phyloP scores from a whole-genome alignment of 2,113 vertebrate genomes.

The Calidris pygmaea region DNA sequence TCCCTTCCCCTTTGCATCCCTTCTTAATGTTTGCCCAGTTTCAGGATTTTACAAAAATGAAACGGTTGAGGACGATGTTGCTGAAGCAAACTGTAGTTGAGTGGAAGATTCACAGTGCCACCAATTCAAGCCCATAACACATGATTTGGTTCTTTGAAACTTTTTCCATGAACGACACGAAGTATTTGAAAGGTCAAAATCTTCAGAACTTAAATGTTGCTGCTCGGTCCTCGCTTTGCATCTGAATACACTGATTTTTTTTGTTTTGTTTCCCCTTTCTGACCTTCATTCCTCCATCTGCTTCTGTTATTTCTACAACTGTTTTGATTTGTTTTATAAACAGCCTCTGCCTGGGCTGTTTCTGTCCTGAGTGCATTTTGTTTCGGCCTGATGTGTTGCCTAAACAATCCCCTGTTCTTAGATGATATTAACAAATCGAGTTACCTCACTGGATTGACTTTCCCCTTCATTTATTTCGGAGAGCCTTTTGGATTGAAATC shows the following conservation, averaged over 20 bases:
- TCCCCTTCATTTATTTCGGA: conserved; percentile 41
- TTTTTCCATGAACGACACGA: background rate
- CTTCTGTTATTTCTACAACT: background rate
- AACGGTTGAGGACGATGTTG: background rate
- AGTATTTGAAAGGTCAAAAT: background rate
- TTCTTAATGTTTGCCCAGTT: background rate
- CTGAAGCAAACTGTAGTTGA: background rate
- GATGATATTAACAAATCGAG: conserved; percentile 53
- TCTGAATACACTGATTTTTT: background rate
- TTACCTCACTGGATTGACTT: conserved; percentile 54
- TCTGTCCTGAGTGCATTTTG: conserved; percentile 15
- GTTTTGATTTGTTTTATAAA: conserved; percentile 33
- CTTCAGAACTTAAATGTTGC: background rate
- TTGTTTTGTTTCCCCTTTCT: background rate
- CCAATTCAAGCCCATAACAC: background rate
- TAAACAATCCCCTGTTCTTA: conserved; percentile 40
- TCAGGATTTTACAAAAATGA: background rate
- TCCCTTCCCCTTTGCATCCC: background rate
- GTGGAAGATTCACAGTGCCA: background rate
- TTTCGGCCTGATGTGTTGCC: conserved; percentile 8
- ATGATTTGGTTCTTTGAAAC: background rate
- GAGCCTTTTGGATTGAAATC: conserved; percentile 45
- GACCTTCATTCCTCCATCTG: background rate
- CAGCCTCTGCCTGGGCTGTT: background rate
- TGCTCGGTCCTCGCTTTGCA: background rate